These are phyloP conservation scores for Lophius americanus DNA, from an alignment of 2,797 vertebrate species.

Conservation along the genomic window DNA sequence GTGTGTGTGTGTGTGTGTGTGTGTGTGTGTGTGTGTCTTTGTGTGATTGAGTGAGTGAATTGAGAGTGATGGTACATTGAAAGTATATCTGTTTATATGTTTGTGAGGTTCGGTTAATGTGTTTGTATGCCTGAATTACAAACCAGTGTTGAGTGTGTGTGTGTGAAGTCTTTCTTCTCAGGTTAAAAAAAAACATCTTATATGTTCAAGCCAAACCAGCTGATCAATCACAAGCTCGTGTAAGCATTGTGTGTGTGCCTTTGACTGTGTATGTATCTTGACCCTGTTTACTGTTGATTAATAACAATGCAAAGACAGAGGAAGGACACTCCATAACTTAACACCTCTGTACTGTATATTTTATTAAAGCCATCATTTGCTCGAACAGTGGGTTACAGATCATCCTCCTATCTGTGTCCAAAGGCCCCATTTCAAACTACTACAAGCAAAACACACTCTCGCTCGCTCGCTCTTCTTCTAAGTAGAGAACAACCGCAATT, in stretches of 20 bases:
- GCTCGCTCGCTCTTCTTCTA: conserved; percentile 15
- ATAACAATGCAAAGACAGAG: conserved; percentile 22
- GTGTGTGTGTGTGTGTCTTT: not conserved
- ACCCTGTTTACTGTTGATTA: conserved; percentile 44
- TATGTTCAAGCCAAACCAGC: conserved; percentile 44
- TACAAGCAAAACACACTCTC: conserved; percentile 5
- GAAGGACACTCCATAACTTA: conserved; percentile 18
- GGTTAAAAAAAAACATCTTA: conserved; percentile 44
- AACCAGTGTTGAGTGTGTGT: conserved; percentile 10
- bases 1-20: conserved; percentile 5
- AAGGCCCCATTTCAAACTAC: conserved; percentile 18
- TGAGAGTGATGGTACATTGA: conserved; percentile 3
- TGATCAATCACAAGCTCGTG: conserved; percentile 43
- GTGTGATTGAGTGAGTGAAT: no score
- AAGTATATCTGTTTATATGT: not conserved
- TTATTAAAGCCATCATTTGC: conserved; percentile 3
- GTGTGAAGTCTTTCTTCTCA: conserved; percentile 7
- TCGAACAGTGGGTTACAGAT: conserved; percentile 4
- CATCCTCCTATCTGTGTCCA: conserved; percentile 23
- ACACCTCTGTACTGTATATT: not conserved
- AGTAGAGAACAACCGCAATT: conserved; percentile 43
- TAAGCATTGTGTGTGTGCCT: conserved; percentile 9
- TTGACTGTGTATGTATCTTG: conserved; percentile 16
- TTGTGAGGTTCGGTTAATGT: not conserved
- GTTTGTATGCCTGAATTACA: not conserved